Conservation (phyloP, 2,113 vertebrate genomes). For the Bujurquina vittata region DNA sequence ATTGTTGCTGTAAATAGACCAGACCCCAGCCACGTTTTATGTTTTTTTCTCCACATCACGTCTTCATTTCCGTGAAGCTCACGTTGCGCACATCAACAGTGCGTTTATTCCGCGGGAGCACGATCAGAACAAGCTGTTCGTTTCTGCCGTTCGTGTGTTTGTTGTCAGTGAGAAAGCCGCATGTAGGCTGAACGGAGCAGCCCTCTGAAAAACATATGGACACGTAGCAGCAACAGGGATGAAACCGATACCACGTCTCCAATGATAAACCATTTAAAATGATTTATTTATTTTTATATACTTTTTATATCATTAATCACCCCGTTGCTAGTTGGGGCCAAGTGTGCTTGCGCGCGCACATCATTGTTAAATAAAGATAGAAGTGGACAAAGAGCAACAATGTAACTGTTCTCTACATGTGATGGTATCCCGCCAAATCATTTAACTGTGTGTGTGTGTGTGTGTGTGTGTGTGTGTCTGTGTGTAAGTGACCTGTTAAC, state of each 20-base stretch:
- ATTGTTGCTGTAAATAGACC: conserved; percentile 17
- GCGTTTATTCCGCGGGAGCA: not conserved
- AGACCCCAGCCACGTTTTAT: conserved; percentile 1
- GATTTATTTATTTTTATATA: not conserved
- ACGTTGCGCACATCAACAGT: not conserved
- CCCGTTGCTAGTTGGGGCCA: too few species aligned
- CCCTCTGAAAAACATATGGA: not conserved
- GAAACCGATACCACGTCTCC: not conserved
- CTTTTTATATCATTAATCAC: not conserved
- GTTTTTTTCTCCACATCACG: not conserved
- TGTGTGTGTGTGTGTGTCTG: not conserved
- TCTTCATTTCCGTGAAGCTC: not conserved
- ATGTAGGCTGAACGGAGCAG: not conserved
- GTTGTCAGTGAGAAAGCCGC: not conserved
- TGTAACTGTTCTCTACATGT: conserved; percentile 24
- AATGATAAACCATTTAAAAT: not conserved
- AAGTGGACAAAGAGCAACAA: conserved; percentile 11
- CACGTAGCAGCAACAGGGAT: conserved; percentile 28
- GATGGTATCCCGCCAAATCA: conserved; percentile 37
- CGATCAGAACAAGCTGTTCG: not conserved
- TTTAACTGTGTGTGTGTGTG: not conserved
- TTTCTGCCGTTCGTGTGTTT: not conserved
- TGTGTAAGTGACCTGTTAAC: not conserved
- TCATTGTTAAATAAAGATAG: conserved; percentile 11
- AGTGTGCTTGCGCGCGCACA: not conserved